A percentile compares a stretch with the other conserved stretches of the same genome.
Conservation (phyloP, 2,888 invertebrate species). For the Sarcophaga rosellei region DNA sequence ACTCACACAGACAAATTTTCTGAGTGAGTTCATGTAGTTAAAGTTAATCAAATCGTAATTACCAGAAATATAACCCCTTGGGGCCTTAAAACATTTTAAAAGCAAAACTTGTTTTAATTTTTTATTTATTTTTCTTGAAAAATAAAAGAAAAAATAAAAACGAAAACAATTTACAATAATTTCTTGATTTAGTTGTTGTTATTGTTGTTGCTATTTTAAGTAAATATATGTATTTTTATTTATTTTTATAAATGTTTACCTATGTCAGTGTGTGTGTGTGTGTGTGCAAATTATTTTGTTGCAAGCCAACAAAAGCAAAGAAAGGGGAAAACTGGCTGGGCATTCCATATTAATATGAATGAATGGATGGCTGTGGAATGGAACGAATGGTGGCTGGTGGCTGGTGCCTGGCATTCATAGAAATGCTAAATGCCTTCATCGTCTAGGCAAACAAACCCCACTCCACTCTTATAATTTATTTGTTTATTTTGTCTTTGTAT, state of each 20-base stretch:
- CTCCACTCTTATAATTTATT: too few species aligned
- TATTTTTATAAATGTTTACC: conserved; percentile 4
- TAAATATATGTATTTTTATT: conserved; percentile 29
- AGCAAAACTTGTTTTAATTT: conserved; percentile 77
- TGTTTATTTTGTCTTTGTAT: too few species aligned
- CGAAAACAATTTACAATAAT: too few species aligned
- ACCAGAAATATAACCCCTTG: conserved; percentile 76
- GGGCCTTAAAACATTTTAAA: conserved; percentile 77
- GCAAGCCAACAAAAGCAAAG: conserved; percentile 10
- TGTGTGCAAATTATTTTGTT: conserved; percentile 5
- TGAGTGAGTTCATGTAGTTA: conserved; percentile 78
- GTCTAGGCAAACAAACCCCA: too few species aligned
- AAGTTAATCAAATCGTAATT: conserved; percentile 81
- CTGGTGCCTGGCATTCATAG: conserved; percentile 8
- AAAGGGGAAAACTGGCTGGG: too few species aligned
- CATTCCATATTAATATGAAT: not conserved
- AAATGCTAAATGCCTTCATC: too few species aligned
- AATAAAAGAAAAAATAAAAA: not conserved
- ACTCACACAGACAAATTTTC: conserved; percentile 56
- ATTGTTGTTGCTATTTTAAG: conserved; percentile 23
- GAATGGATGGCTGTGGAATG: not conserved
- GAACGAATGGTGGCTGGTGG: not conserved
- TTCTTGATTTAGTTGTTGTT: not conserved
- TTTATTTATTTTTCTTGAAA: not conserved
- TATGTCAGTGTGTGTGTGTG: not conserved